A percentile compares a stretch with the other conserved stretches of the same genome.
Conservation (phyloP, 2,113 vertebrate species). For the Tupaia chinensis region DNA sequence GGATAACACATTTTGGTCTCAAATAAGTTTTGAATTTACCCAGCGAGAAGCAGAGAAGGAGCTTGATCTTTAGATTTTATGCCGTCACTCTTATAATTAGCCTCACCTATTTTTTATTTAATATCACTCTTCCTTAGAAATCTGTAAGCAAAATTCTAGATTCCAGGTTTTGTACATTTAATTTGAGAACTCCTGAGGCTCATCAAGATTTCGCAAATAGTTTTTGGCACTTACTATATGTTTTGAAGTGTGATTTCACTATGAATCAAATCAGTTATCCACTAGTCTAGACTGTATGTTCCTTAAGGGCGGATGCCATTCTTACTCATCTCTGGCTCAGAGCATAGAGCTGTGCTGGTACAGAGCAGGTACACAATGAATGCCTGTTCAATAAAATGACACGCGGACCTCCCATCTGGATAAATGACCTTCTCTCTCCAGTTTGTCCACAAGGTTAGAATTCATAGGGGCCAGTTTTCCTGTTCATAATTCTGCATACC, state of each 20-base stretch:
- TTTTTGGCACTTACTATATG: background rate
- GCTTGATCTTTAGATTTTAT: background rate
- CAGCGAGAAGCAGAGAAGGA: background rate
- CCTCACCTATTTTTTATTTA: background rate
- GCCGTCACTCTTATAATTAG: background rate
- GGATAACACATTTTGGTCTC: background rate
- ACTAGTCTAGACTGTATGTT: background rate
- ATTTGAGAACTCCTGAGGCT: background rate
- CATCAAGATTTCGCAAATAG: background rate
- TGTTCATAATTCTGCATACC: background rate
- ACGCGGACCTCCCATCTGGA: background rate
- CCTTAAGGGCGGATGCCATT: background rate
- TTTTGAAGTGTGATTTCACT: conserved; percentile 19
- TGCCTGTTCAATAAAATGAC: background rate
- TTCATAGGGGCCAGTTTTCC: background rate
- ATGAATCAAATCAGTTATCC: background rate
- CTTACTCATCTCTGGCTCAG: background rate
- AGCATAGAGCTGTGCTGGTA: background rate
- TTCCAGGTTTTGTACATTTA: background rate
- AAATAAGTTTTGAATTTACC: conserved; percentile 3
- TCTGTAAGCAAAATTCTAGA: background rate
- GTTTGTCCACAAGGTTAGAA: background rate
- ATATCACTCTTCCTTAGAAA: background rate
- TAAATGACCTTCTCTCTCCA: background rate
- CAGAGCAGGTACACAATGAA: background rate